phyloP scores from a whole-genome alignment of 2,888 invertebrate species.

The Catocala fraxini region DNA sequence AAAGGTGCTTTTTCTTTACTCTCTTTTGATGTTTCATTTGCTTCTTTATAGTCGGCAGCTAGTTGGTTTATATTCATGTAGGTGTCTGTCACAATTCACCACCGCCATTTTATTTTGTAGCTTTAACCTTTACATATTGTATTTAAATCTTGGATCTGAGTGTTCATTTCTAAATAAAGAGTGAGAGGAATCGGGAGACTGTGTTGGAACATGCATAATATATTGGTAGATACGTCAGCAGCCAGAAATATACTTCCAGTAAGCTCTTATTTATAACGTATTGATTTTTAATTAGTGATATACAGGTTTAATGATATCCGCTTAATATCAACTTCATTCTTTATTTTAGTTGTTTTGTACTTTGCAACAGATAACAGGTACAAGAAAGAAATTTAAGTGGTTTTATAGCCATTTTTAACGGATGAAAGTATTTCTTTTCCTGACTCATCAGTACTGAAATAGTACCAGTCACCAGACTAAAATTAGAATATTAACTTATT shows the following conservation, averaged over 20 bases:
- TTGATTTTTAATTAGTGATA: no score
- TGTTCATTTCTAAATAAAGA: conserved; percentile 13
- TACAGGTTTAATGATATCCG: no score
- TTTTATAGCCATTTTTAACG: no score
- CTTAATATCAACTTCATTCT: no score
- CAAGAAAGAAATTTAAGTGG: no score
- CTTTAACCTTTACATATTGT: conserved; percentile 9
- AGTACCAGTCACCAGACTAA: no score
- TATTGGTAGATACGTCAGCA: background rate
- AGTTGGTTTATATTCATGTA: background rate
- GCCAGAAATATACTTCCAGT: background rate
- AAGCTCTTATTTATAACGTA: background rate
- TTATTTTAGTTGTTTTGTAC: no score
- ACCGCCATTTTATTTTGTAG: background rate
- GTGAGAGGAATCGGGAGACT: conserved; percentile 8
- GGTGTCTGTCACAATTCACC: background rate
- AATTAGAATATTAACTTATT: no score
- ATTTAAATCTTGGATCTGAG: conserved; percentile 13
- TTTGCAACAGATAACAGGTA: no score
- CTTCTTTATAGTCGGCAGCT: background rate
- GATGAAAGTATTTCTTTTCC: no score
- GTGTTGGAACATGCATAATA: conserved; percentile 15
- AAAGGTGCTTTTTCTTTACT: background rate
- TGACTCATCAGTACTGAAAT: no score
- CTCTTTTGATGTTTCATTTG: background rate